Evolutionary conservation across 92 coral and sea anemone genomes (phyloP).

Genomic region (Porites cylindrica): DNA sequence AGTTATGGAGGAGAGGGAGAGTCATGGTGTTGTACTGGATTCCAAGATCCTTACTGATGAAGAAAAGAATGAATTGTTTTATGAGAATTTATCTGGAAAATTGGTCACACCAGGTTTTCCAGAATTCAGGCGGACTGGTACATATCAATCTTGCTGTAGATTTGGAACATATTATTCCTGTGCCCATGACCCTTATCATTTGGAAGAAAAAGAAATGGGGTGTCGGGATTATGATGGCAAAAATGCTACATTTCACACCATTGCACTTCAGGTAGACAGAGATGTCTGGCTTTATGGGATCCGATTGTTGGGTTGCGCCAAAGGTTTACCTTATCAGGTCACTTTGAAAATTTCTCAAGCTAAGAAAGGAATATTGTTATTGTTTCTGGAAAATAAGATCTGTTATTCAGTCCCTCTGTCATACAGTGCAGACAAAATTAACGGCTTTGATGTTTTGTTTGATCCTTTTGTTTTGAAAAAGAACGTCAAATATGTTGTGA

Average conservation of each 20-base stretch:
- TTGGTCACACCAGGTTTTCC: neutral
- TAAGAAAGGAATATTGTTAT: neutral
- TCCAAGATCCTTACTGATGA: neutral
- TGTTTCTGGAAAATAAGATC: no score
- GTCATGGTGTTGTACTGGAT: neutral
- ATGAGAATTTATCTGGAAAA: neutral
- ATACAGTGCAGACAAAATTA: neutral
- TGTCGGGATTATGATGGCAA: neutral
- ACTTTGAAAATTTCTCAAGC: neutral
- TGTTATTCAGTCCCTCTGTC: neutral
- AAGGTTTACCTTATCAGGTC: neutral
- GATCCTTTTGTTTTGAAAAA: neutral
- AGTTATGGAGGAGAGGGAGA: neutral
- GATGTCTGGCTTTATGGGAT: neutral
- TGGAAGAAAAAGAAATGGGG: no score
- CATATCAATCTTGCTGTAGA: neutral
- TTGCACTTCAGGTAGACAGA: neutral
- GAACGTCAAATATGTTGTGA: neutral
- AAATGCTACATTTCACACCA: no score
- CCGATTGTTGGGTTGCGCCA: neutral
- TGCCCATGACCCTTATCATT: no score
- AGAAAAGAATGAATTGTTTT: neutral
- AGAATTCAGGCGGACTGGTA: neutral
- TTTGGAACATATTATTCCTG: neutral
- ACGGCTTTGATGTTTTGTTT: neutral